Conservation (phyloP, 2,888 invertebrate species). For the Drosophila kambysellisi region DNA sequence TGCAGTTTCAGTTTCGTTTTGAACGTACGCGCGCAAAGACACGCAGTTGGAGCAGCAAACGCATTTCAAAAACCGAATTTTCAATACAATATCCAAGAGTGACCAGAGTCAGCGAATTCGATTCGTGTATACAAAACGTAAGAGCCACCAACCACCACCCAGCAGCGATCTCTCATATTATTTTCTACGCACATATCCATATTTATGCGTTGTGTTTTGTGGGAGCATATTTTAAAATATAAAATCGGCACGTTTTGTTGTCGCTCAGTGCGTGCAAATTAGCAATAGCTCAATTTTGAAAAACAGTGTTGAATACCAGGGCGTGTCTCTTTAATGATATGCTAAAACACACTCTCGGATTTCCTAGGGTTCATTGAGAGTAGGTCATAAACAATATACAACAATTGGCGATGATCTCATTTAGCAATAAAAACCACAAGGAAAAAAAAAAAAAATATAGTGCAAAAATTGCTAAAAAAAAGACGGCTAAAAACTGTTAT, state of each 20-base stretch:
- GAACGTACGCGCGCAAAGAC: constrained; percentile 79
- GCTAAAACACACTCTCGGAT: neutral
- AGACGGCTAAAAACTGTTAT: neutral
- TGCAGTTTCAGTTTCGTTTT: constrained; percentile 81
- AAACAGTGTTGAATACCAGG: constrained; percentile 9
- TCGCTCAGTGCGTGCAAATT: neutral
- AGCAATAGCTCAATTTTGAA: neutral
- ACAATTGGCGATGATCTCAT: constrained; percentile 44
- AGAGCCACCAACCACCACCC: constrained; percentile 13
- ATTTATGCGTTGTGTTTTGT: constrained; percentile 7
- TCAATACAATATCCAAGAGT: constrained; percentile 27
- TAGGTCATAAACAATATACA: constrained; percentile 11
- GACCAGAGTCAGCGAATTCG: constrained; percentile 22
- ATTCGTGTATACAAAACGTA: constrained; percentile 41
- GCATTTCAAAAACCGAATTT: constrained; percentile 26
- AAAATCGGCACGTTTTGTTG: constrained; percentile 21
- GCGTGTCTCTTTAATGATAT: constrained; percentile 12
- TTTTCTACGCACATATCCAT: neutral
- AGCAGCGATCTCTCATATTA: constrained; percentile 22
- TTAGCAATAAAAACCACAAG: constrained; percentile 7
- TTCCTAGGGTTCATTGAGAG: constrained; percentile 3
- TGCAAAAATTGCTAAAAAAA: neutral
- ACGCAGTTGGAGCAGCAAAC: constrained; percentile 36
- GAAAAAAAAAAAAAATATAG: neutral
- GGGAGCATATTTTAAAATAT: constrained; percentile 2